Base-by-base conservation (phyloP, 1,140 invertebrate species). In the Pseudomyrmex sp. region DNA sequence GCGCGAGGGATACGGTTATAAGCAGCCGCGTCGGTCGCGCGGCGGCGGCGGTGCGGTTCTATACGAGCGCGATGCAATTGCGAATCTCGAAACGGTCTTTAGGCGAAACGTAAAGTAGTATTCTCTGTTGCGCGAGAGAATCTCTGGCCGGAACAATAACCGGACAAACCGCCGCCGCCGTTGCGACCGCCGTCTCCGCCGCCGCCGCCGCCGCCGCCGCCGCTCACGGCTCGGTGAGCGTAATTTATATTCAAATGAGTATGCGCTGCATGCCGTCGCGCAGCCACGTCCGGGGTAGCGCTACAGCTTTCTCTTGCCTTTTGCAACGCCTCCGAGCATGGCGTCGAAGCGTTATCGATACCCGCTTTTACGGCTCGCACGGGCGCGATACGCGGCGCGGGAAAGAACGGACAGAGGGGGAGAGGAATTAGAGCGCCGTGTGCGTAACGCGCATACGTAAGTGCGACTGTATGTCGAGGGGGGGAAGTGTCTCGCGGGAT, bases 171-270 rank as follows among this genome's bases (percentile, higher is more conserved):
- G 88, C 91, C 90, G 89, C 88, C 46, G 72, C 44, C 74, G 59
- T 23, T 23, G 59, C 46, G 10, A 46, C 18, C 46, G 46, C n/a
- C 46, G 65, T 20, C 65, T 46, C 23, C 59, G 48, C 15, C 74
- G 46, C 18, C 75, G 75, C 7, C 59, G 48, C 15, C 74, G 46
- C 18, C 75, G 75, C 7, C 74, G 48, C 18, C 62, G 50, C 75
- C 35, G 76, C 76, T 80, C 76, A 80, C 66, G 76, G 76, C 76
- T 80, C 85, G 77, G 85, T 84, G 88, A 86, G 84, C 89, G 90
- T 92, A 92, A 92, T 92, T 92, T 91, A 92, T 91, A 92, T 92
- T 92, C 89, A 92, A 92, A 92, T 92, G 89, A 91, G 91, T 85
- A 89, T 91, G 86, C 88, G 89, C 84, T 82, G 87, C 82, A 87